Base-by-base conservation (phyloP, 2,797 vertebrate genomes). In the Cossypha dichroa region DNA sequence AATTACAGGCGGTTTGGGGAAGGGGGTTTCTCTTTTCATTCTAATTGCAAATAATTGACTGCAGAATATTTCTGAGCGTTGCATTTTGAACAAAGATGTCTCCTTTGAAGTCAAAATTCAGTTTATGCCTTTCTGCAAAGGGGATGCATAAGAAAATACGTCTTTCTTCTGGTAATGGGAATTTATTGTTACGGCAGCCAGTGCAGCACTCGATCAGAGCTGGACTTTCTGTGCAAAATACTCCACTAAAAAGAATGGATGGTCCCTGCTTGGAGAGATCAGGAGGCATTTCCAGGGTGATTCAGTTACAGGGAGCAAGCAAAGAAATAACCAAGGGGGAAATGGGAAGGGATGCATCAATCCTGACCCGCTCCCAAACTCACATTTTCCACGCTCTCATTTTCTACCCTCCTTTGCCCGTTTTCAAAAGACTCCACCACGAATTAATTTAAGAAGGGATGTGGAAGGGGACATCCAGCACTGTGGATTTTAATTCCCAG, bases 21-120 rank as follows among this genome's bases (percentile, higher is more conserved):
- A 92, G 79, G 94, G 94, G 94, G 82, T 52, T 94, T 96, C 84
- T 96, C 92, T 96, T 94, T 92, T 94, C 43, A 93, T 95, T 97
- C 95, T 98, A 97, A 98, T 98, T 97, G 93, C 95, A 97, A 98
- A 96, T 98, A 97, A 98, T 97, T 97, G 97, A 95, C 97, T 93
- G 85, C 63, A 94, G 95, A 98, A 91, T 48, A 89, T 95, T 96
- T 75, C 63, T 92, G 93, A 95, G 96, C 88, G 18, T 92, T 94
- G 78, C 67, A 26, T 94, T 85, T 93, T 70, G 88, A 96, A 95
- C 91, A 95, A 95, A 97, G 92, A 93, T 70, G 49, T 74, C 73
- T 90, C 85, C 81, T 97, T 97, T 96, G 94, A 97, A 95, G 96
- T 96, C 88, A 78, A 80, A 90, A 86, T 95, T 97, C 80, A 48